These are phyloP conservation scores for Percopsis transmontana DNA, from an alignment of 2,113 vertebrate species.

Conservation along the genomic window DNA sequence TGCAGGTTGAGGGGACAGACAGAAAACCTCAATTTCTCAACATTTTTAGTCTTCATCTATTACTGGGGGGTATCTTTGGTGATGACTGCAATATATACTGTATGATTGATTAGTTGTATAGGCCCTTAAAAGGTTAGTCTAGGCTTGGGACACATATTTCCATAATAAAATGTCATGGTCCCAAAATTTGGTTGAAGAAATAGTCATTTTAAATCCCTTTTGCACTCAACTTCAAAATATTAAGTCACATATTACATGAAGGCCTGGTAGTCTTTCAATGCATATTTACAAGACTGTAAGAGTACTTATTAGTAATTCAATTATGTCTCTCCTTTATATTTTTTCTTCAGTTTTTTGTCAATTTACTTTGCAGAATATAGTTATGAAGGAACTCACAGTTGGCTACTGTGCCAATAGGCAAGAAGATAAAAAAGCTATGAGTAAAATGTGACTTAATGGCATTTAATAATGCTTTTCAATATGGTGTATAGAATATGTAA, in stretches of 20 bases:
- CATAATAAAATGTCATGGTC: neutral
- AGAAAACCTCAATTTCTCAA: conserved; percentile 26
- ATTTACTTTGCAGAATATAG: neutral
- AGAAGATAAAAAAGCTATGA: conserved; percentile 1
- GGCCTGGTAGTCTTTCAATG: neutral
- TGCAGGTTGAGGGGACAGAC: conserved; percentile 35
- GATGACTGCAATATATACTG: neutral
- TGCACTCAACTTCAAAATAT: conserved; percentile 10
- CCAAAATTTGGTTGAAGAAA: neutral
- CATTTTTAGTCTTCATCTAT: neutral
- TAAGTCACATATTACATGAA: conserved; percentile 52
- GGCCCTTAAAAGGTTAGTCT: conserved; percentile 9
- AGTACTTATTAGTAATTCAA: neutral
- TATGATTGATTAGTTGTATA: neutral
- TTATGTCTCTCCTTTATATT: neutral
- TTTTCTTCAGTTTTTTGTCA: too few relatives aligned
- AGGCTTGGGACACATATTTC: neutral
- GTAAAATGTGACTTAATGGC: conserved; percentile 50
- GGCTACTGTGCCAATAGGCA: neutral
- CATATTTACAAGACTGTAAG: neutral
- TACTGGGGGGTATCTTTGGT: neutral
- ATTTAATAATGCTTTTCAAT: conserved; percentile 21
- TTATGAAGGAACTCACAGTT: conserved; percentile 12
- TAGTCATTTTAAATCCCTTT: conserved; percentile 11
- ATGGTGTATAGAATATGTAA: conserved; percentile 36